Evolutionary conservation across 2,888 invertebrate genomes (phyloP).

Genomic region (Spicauda simplicius): DNA sequence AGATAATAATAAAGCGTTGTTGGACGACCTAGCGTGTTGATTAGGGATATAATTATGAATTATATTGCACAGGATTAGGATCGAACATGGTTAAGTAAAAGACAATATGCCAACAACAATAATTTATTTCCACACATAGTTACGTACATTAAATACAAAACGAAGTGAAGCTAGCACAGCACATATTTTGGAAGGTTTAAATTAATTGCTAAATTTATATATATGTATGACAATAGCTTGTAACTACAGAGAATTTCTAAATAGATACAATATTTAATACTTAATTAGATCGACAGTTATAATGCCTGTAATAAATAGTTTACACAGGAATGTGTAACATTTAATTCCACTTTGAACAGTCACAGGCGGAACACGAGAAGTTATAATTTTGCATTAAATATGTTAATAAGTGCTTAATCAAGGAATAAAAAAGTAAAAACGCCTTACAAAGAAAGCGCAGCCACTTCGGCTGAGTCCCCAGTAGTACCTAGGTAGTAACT

Average conservation of each 20-base stretch:
- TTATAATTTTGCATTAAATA: background rate
- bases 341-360: constrained; percentile 23
- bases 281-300: constrained; percentile 29
- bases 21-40: too few species aligned
- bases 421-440: background rate
- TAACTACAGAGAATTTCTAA: constrained; percentile 29
- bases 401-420: background rate
- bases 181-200: constrained; percentile 48
- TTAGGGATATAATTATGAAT: too few species aligned
- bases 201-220: constrained; percentile 30
- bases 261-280: constrained; percentile 31
- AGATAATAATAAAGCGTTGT: too few species aligned
- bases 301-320: constrained; percentile 14
- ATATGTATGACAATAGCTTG: constrained; percentile 24
- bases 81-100: constrained; percentile 21
- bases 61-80: too few species aligned
- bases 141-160: constrained; percentile 63
- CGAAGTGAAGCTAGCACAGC: constrained; percentile 73
- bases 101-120: constrained; percentile 74
- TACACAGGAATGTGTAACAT: constrained; percentile 9
- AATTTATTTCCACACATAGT: constrained; percentile 74
- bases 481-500: too few species aligned
- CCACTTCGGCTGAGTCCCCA: too few species aligned
- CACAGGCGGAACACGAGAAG: constrained; percentile 25
- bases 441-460: constrained; percentile 3